These are phyloP conservation scores for Ctenoplectra terminalis DNA, from an alignment of 1,140 invertebrate species.

Conservation along the genomic window DNA sequence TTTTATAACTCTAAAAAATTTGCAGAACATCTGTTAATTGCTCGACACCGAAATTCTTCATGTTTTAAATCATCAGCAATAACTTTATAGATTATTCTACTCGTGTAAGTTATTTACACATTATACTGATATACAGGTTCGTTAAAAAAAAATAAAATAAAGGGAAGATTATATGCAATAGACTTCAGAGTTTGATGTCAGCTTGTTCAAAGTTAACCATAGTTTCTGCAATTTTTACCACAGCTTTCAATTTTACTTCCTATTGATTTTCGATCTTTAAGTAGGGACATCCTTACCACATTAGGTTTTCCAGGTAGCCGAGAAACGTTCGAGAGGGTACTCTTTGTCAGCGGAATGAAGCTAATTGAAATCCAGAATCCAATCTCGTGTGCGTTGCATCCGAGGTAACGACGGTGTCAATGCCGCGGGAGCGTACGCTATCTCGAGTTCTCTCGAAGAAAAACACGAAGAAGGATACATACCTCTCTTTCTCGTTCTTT, in stretches of 20 bases:
- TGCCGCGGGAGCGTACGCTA: conserved; percentile 42
- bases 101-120: conserved; percentile 8
- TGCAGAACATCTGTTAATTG: not conserved
- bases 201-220: not conserved
- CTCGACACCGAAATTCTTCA: not conserved
- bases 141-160: too few relatives aligned
- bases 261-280: conserved; percentile 10
- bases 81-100: conserved; percentile 7
- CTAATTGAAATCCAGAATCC: conserved; percentile 47
- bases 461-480: conserved; percentile 8
- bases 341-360: not conserved
- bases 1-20: too few relatives aligned
- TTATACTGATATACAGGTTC: too few relatives aligned
- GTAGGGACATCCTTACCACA: not conserved
- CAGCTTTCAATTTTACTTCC: not conserved
- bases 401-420: conserved; percentile 59
- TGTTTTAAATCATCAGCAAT: not conserved
- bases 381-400: conserved; percentile 22
- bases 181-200: not conserved
- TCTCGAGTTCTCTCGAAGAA: conserved; percentile 18
- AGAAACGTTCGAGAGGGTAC: not conserved
- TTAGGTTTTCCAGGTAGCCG: conserved; percentile 17
- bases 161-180: too few relatives aligned
- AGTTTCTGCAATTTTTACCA: not conserved
- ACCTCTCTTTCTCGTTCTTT: conserved; percentile 25